Base-by-base conservation (phyloP, 2,888 invertebrate genomes). In the Torymus auratus region DNA sequence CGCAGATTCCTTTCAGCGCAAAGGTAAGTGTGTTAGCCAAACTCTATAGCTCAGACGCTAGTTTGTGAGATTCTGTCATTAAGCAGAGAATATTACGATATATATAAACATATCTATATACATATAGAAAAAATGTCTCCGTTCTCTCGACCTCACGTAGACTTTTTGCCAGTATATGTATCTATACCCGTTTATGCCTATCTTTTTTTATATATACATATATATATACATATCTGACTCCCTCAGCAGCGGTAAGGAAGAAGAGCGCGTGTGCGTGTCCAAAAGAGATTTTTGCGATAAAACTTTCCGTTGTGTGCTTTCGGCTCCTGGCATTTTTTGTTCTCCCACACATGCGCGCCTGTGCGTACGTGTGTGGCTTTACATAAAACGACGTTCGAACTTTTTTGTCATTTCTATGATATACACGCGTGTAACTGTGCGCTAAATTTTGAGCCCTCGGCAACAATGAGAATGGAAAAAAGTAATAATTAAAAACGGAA, bases 1-100 rank as follows among this genome's bases (percentile, higher is more conserved):
- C 41, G 81, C 74, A 61, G 78, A 86, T 84, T 84, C 84, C 82
- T 89, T 89, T 87, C 90, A 89, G 89, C 88, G 62, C 41, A 65
- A 89, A 90, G 90, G 90, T 90, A 90, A 90, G 90, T 90, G 90
- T 90, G 20, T 64, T 75, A 71, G 78, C 56, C 65, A 83, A 78
- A 76, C 70, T 84, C 80, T 75, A 78, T 41, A 41, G 41, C 65
- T 81, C 82, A 82, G 52, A 67, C 28, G 71, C 23, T 61, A 50
- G 13, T 52, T 41, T 28, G n/a, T 61, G 62, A 70, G 55, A 74
- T 64, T 62, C 70, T 72, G 61, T 69, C 60, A 52, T 70, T 73
- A 73, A 82, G 23, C 12, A 77, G 15, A 71, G 14, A 41, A 41
- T 41, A 41, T 41, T 41, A 41, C 41, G 41, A 55, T 20, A 53